Evolutionary conservation across 1,140 invertebrate species (phyloP).

Genomic region (Drosophila nannoptera): DNA sequence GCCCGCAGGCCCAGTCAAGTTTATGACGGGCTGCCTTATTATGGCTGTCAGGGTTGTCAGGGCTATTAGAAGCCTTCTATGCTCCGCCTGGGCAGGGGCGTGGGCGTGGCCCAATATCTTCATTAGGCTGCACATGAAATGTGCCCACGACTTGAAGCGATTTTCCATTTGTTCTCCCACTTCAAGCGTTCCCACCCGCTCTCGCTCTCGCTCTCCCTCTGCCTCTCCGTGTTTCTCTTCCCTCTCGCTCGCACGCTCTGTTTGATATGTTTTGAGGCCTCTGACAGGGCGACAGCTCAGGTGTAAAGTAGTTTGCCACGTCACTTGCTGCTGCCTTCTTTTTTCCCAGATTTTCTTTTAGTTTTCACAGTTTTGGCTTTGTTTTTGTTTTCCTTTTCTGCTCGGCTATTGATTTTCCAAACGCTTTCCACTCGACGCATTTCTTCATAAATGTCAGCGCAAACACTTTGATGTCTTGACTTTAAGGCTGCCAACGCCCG

Average conservation of each 20-base stretch:
- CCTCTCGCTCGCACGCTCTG: conserved; percentile 1
- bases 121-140: conserved; percentile 43
- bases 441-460: conserved; percentile 55
- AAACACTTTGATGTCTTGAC: conserved; percentile 70
- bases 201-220: not conserved
- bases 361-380: conserved; percentile 4
- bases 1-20: conserved; percentile 44
- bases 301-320: conserved; percentile 70
- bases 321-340: conserved; percentile 25
- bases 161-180: conserved; percentile 63
- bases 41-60: conserved; percentile 66
- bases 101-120: conserved; percentile 48
- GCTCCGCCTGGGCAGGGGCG: conserved; percentile 3
- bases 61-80: conserved; percentile 35
- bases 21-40: conserved; percentile 73
- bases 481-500: conserved; percentile 39
- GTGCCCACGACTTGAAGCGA: conserved; percentile 50
- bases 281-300: conserved; percentile 68
- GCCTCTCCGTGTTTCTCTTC: no score
- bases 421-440: conserved; percentile 39
- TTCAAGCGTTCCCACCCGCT: no score
- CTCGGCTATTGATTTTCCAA: conserved; percentile 63
- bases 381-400: conserved; percentile 15
- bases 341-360: conserved; percentile 16
- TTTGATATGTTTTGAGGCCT: conserved; percentile 32